These are phyloP conservation scores for Cairina moschata DNA, from an alignment of 2,113 vertebrate genomes.

Conservation along the genomic window DNA sequence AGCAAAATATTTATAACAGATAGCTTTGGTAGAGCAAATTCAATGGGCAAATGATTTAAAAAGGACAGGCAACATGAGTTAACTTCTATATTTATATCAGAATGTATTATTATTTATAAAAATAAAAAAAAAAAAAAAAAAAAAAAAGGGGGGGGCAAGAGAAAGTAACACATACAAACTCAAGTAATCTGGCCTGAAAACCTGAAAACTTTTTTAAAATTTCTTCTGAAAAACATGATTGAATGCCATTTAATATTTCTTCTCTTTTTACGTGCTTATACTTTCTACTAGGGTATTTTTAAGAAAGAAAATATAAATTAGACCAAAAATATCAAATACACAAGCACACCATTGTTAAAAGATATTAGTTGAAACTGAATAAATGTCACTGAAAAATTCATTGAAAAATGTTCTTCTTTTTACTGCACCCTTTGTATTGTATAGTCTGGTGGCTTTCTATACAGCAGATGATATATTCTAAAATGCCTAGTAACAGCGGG, in stretches of 20 bases:
- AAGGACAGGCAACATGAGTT: background rate
- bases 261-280: background rate
- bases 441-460: background rate
- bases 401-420: background rate
- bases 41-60: conserved; percentile 20
- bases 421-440: background rate
- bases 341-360: background rate
- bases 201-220: background rate
- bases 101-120: background rate
- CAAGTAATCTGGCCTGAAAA: background rate
- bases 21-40: conserved; percentile 18
- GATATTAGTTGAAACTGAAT: background rate
- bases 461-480: background rate
- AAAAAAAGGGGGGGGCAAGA: background rate
- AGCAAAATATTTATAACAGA: conserved; percentile 70
- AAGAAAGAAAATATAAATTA: background rate
- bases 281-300: background rate
- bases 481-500: background rate
- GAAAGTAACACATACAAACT: background rate
- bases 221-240: background rate
- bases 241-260: background rate
- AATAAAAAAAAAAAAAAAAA: conserved; percentile 15
- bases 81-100: background rate
- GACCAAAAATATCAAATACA: background rate
- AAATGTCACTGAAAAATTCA: background rate